Evolutionary conservation across 2,888 invertebrate genomes (phyloP).

Genomic region (Argynnis bischoffii): DNA sequence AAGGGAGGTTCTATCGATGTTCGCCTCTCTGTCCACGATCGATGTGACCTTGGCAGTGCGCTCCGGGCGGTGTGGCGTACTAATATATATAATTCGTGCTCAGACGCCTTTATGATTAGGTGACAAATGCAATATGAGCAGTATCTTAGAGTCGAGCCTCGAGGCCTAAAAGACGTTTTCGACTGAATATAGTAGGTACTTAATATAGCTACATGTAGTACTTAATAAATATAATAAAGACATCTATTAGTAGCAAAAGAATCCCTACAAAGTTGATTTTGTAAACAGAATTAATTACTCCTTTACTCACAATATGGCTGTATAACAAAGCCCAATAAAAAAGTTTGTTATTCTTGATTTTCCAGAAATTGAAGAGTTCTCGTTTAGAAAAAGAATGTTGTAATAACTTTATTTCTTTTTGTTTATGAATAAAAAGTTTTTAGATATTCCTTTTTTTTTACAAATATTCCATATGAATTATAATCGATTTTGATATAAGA

Average conservation of each 20-base stretch:
- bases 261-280: no score
- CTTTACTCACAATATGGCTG: no score
- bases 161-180: constrained; percentile 3
- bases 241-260: no score
- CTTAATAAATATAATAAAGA: no score
- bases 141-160: not conserved
- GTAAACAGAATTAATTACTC: no score
- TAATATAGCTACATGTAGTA: no score
- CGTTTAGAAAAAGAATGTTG: not conserved
- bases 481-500: no score
- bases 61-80: constrained; percentile 45
- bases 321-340: not conserved
- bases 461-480: no score
- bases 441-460: no score
- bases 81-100: constrained; percentile 37
- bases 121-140: constrained; percentile 19
- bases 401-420: not conserved
- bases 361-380: not conserved
- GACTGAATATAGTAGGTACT: no score
- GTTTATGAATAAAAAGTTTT: no score
- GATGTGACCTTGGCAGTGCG: constrained; percentile 75
- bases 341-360: not conserved
- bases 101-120: constrained; percentile 34
- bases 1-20: constrained; percentile 27
- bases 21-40: constrained; percentile 54